Evolutionary conservation across 2,797 vertebrate genomes (phyloP), one percentile per base, ranked within the genome.

Genomic region (Eurystomus glaucurus): DNA sequence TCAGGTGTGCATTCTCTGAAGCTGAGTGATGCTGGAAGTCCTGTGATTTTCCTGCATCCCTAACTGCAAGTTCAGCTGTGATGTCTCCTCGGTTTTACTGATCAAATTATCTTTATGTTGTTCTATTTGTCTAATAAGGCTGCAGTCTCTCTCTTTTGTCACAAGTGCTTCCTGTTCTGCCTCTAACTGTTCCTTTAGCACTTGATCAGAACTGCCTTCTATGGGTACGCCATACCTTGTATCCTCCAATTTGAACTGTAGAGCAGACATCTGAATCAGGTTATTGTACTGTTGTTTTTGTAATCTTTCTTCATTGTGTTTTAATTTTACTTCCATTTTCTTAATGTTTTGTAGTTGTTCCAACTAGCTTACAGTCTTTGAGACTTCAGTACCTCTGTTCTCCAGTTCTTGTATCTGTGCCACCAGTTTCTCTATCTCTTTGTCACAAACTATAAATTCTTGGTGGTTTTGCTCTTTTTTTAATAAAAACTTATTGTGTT

Each of bases 201-300:
- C 85, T 88, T 97, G 91, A 95, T 99, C 98, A 26, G 60, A 48
- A 4, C 48, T 65, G 65, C 90, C 96, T 78, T 98, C 97, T 25
- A 41, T 31, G 64, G 98, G 98, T 82, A 98, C 74, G 26, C 97
- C 98, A 66, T 98, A 98, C 39, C 95, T 97, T 4, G 97, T 98
- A 97, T 99, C 99, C 95, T 98, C 98, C 55, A 99, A 95, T 94
- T 98, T 99, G 74, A 99, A 98, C 93, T 98, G 98, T 65, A 99
- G 93, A 17, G 98, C 97, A 17, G 99, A 99, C 83, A 98, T 98
- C 95, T 99, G 99, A 75, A 99, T 98, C 82, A 98, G 98, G 96
- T 98, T 98, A 37, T 97, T 98, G 93, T 98, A 95, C 89, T 98
- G 98, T 89, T 98, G 98, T 83, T 99, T 98, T 96, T 99, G 98